A percentile compares a stretch with the other conserved stretches of the same genome.
These are phyloP conservation scores for Baccha elongata DNA, from an alignment of 2,888 invertebrate species.

Conservation along the genomic window DNA sequence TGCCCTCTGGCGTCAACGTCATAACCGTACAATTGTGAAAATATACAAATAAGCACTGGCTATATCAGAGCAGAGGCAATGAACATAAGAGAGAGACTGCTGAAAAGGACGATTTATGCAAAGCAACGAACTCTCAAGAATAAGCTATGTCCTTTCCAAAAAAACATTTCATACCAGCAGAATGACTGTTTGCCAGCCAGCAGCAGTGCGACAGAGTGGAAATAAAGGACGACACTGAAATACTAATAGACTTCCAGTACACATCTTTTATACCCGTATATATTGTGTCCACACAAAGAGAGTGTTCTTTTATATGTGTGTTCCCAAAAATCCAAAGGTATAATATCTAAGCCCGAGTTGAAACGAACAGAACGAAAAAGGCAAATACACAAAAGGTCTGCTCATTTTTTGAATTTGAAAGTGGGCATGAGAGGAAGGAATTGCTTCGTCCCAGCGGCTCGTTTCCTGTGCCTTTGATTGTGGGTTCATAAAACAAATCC, in stretches of 20 bases:
- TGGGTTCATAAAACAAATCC: conserved; percentile 73
- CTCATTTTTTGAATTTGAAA: conserved; percentile 14
- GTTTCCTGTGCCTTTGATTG: conserved; percentile 72
- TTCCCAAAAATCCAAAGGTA: too few relatives aligned
- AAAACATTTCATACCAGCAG: conserved; percentile 36
- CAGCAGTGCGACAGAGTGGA: conserved; percentile 70
- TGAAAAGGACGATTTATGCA: conserved; percentile 73
- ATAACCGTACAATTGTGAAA: conserved; percentile 45
- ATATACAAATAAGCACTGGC: conserved; percentile 35
- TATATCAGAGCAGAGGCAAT: conserved; percentile 1
- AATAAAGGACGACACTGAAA: conserved; percentile 72
- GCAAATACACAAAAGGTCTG: conserved; percentile 58
- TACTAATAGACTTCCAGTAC: conserved; percentile 72
- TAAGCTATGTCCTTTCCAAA: conserved; percentile 43
- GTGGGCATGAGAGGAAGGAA: not conserved
- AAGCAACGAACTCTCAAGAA: conserved; percentile 67
- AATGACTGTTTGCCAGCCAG: conserved; percentile 58
- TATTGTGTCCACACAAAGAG: conserved; percentile 26
- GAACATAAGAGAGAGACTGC: conserved; percentile 11
- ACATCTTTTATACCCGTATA: conserved; percentile 61
- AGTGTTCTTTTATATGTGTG: conserved; percentile 21
- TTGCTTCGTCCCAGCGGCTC: conserved; percentile 52
- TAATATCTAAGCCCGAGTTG: conserved; percentile 43
- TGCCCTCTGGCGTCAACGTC: conserved; percentile 56
- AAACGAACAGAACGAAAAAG: conserved; percentile 63